These are phyloP conservation scores for Zelostemma sp. DNA, from an alignment of 1,140 invertebrate species.

Conservation along the genomic window DNA sequence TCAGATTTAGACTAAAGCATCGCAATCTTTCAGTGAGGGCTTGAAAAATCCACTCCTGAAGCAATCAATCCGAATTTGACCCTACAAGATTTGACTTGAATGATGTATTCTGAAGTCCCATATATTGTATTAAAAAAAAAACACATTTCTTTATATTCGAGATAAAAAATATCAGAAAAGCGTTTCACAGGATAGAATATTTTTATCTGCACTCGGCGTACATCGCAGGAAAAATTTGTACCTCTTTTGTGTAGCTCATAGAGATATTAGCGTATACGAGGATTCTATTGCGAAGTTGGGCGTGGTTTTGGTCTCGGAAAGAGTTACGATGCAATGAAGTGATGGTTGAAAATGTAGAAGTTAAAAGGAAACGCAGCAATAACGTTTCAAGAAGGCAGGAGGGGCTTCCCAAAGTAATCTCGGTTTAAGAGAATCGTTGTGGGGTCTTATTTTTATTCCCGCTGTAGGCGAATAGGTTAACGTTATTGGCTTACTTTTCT, in stretches of 20 bases:
- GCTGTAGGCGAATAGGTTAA: conserved; percentile 34
- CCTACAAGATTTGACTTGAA: no score
- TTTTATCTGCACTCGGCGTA: no score
- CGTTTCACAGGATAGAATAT: no score
- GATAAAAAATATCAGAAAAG: no score
- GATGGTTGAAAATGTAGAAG: conserved; percentile 43
- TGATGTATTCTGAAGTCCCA: no score
- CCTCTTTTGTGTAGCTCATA: conserved; percentile 15
- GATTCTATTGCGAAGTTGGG: conserved; percentile 13
- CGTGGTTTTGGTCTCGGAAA: conserved; percentile 36
- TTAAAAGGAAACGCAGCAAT: conserved; percentile 55
- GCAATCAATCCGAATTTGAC: no score
- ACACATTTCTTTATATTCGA: no score
- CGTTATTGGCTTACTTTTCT: conserved; percentile 51
- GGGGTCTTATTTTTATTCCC: conserved; percentile 38
- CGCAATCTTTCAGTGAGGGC: no score
- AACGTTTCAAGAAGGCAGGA: conserved; percentile 48
- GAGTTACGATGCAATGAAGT: conserved; percentile 45
- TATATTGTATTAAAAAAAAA: no score
- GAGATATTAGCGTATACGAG: conserved; percentile 23
- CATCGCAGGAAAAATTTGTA: no score
- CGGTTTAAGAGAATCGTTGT: conserved; percentile 52
- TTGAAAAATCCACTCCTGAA: no score
- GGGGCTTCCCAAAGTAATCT: conserved; percentile 52
- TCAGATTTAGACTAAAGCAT: no score